These are phyloP conservation scores for Pheosia gnoma DNA, from an alignment of 2,888 invertebrate genomes.

Conservation along the genomic window DNA sequence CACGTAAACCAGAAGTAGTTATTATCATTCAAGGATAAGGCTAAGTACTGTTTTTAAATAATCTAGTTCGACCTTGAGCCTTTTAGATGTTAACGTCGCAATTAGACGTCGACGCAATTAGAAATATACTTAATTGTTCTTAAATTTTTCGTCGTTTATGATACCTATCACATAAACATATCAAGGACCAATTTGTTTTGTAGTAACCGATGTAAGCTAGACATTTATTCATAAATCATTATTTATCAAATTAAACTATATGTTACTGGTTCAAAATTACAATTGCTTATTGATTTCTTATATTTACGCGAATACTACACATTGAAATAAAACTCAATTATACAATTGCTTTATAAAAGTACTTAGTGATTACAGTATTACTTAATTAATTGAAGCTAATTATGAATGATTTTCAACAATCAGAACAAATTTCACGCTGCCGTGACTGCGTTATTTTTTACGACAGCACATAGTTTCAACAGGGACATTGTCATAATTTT, in stretches of 20 bases:
- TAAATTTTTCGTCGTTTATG: no score
- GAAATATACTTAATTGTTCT: constrained; percentile 10
- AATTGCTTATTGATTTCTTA: no score
- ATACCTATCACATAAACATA: no score
- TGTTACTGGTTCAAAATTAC: not conserved
- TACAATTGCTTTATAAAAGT: not conserved
- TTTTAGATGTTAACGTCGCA: constrained; percentile 7
- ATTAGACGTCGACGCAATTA: constrained; percentile 6
- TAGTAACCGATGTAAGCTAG: no score
- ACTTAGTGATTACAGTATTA: constrained; percentile 6
- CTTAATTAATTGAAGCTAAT: constrained; percentile 10
- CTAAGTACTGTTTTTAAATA: constrained; percentile 10
- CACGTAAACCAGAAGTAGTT: not conserved
- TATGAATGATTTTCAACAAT: constrained; percentile 11
- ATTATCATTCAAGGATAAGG: not conserved
- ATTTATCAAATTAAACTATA: no score
- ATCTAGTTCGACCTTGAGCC: constrained; percentile 25
- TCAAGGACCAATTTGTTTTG: no score
- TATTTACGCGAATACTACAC: no score
- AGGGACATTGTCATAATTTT: no score
- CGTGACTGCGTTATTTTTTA: not conserved
- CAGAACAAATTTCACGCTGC: not conserved
- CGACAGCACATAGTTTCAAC: not conserved
- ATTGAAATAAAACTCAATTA: no score
- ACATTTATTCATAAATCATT: no score